Base-by-base conservation (phyloP, 1,140 invertebrate genomes). In the Zaprionus gabonicus region DNA sequence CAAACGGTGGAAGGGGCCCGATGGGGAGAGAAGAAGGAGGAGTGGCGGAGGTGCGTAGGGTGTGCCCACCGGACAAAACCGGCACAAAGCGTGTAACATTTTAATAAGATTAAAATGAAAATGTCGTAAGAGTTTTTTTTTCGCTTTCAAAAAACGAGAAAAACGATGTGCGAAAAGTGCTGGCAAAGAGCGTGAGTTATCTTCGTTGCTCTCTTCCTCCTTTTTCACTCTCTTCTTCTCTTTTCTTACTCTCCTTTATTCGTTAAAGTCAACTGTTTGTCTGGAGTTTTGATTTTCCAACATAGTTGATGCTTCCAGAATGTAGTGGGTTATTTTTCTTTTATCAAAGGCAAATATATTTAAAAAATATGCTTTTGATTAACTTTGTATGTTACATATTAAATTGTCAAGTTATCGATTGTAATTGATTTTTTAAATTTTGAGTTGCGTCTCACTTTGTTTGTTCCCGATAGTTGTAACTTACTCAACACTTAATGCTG, bases 101-200 rank as follows among this genome's bases (percentile, higher is more conserved):
- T 88, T 88, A 88, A 88, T 88, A 88, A 90, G 84, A 88, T 88
- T 90, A 88, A 87, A 87, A 87, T 87, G 84, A 88, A 88, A 87
- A 87, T 84, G 84, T 88, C 86, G 84, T 81, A 87, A 84, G 78
- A 88, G 84, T 87, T 87, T 80, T 70, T 69, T 65, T 71, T 49
- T 53, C 31, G 20, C 57, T 62, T 73, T 13, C 4, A 38, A 12
- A 38, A 38, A 38, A 13, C 36, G 1, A 38, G 36, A 38, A 38
- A 38, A 38, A 15, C 36, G 17, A 20, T 49, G 17, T 49, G 46
- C 46, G 46, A 12, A 49, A 23, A 20, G 12, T 17, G 41, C 46
- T 20, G 46, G 12, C 49, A 25, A 25, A 53, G 23, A 27, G 49
- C 34, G 31, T 46, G n/a, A 51, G 46, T 25, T 51, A 51, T 51